A percentile compares a stretch with the other conserved stretches of the same genome.
phyloP scores from a whole-genome alignment of 92 coral and sea anemone species.

The Palythoa grandis region DNA sequence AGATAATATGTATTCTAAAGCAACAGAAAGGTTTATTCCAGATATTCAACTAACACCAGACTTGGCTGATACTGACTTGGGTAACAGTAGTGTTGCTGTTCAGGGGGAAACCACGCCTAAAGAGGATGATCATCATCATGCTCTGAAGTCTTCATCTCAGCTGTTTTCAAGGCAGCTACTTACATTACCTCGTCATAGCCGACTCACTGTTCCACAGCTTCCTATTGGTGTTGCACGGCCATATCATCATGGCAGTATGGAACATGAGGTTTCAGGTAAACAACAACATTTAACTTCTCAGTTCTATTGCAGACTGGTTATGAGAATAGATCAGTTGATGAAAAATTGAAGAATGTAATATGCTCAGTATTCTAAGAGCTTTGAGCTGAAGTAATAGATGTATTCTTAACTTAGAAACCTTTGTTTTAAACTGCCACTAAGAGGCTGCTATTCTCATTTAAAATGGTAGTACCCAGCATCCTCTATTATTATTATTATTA shows the following conservation, averaged over 20 bases:
- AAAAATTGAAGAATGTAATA: neutral
- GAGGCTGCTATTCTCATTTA: too few relatives aligned
- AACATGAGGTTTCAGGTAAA: constrained; percentile 28
- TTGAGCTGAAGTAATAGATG: too few relatives aligned
- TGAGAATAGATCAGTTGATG: too few relatives aligned
- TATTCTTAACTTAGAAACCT: too few relatives aligned
- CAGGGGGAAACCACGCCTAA: neutral
- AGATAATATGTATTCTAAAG: constrained; percentile 6
- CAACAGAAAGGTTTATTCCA: neutral
- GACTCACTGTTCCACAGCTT: constrained; percentile 68
- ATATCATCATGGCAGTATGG: constrained; percentile 52
- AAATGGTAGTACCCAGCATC: too few relatives aligned
- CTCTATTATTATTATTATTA: too few relatives aligned
- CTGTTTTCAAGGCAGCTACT: constrained; percentile 71
- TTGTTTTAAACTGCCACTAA: too few relatives aligned
- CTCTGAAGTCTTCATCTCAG: constrained; percentile 59
- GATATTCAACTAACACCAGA: constrained; percentile 8
- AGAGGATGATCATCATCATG: constrained; percentile 41
- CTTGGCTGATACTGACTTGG: neutral
- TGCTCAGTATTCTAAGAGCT: neutral
- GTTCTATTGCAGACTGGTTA: neutral
- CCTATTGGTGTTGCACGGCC: constrained; percentile 95
- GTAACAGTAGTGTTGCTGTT: neutral
- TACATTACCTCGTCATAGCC: constrained; percentile 67
- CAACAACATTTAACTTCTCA: neutral